Base-by-base conservation (phyloP, 1,140 invertebrate species). In the Brachionus paranguensis region DNA sequence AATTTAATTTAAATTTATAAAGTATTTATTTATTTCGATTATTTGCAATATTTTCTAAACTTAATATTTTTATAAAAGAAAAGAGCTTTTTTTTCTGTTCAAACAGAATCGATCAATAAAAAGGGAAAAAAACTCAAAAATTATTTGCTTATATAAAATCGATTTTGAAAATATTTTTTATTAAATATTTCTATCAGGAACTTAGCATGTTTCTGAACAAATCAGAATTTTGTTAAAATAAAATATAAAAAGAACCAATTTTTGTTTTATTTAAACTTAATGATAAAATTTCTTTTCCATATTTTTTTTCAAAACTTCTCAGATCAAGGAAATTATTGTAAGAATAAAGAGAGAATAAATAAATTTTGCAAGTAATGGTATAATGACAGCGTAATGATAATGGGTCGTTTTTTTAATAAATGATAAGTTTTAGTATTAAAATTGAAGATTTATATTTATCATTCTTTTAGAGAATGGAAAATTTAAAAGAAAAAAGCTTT, bases 1-100 rank as follows among this genome's bases (percentile, higher is more conserved):
- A 72, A 72, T 72, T 72, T 72, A 72, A 72, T 72, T 72, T 72
- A 72, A 72, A 72, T 72, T 72, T 72, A 72, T 72, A 72, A 72
- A 72, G 41, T 72, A 72, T 45, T 72, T 72, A 72, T 72, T 72
- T 72, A 72, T 72, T 72, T 72, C 33, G 27, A 68, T 68, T 33
- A 68, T 33, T 68, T 68, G 27, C 65, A 33, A 33, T 68, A 33
- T 68, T 68, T 68, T 68, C 41, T 68, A 68, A 33, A 33, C 33
- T 68, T 33, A 43, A 12, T 33, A 70, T 70, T 33, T 70, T 70
- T 70, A 3, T 53, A 14, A n/a, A n/a, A 14, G n/a, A 29, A 24
- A 65, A 70, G n/a, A 14, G 14, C n/a, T 70, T 45, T 72, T n/a
- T 72, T 72, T 20, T 43, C 17, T 72, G n/a, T 72, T 72, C 41